phyloP scores from a whole-genome alignment of 2,797 vertebrate species.

The Labeo calbasu region DNA sequence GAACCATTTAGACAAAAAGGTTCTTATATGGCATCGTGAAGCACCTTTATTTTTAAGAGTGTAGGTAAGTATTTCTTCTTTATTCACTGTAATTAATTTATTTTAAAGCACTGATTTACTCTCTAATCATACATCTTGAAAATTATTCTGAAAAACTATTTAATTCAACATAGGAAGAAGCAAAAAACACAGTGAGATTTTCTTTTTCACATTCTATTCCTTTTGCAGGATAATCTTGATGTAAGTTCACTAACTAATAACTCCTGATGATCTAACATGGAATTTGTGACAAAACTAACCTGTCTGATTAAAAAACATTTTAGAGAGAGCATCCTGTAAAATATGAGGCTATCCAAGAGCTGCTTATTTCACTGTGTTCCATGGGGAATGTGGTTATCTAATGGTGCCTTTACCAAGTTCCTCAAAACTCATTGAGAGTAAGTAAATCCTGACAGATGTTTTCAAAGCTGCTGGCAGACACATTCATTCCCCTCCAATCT shows the following conservation, averaged over 20 bases:
- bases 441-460: slow-evolving; percentile 47
- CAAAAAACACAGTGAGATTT: not conserved
- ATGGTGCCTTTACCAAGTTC: slow-evolving; percentile 16
- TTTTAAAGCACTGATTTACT: not conserved
- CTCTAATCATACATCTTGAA: not conserved
- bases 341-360: not conserved
- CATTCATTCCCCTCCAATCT: not conserved
- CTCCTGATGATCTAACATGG: not conserved
- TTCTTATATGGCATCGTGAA: no score
- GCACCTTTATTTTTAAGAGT: no score
- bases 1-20: no score
- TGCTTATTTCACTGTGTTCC: not conserved
- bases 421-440: slow-evolving; percentile 26
- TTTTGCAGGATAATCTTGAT: not conserved
- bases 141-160: not conserved
- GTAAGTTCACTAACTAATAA: not conserved
- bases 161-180: not conserved
- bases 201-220: not conserved
- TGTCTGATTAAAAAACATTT: not conserved
- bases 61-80: not conserved
- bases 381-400: slow-evolving; percentile 25
- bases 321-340: not conserved
- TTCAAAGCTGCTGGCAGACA: slow-evolving; percentile 34
- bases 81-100: not conserved
- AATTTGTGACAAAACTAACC: not conserved